These are phyloP conservation scores for Gallinago nigripennis DNA, from an alignment of 2,797 vertebrate species.

Conservation along the genomic window DNA sequence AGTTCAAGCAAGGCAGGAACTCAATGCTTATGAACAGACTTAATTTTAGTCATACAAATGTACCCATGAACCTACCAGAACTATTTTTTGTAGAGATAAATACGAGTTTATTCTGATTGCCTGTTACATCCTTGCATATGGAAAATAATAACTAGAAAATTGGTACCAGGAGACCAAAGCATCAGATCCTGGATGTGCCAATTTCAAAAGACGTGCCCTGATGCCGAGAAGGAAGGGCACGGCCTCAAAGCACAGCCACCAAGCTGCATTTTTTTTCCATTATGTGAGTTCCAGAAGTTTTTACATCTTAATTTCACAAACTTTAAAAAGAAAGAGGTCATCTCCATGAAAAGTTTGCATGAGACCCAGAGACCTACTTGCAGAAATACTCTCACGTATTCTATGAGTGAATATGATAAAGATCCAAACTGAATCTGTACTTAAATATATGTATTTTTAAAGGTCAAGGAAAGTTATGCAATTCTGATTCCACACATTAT, in stretches of 20 bases:
- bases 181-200: no score
- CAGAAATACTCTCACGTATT: neutral
- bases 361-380: neutral
- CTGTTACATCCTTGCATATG: neutral
- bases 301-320: neutral
- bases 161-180: neutral
- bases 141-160: neutral
- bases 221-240: neutral
- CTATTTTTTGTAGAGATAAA: neutral
- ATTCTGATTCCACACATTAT: neutral
- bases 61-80: neutral
- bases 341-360: neutral
- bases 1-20: neutral
- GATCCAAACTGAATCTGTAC: no score
- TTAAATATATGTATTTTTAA: neutral
- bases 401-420: neutral
- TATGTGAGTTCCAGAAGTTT: neutral
- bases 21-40: neutral
- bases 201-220: neutral
- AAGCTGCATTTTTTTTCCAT: neutral
- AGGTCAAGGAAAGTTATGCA: neutral
- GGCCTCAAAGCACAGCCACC: neutral
- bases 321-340: neutral
- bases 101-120: neutral
- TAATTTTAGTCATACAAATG: neutral